These are phyloP conservation scores for Pygoscelis antarcticus DNA, from an alignment of 2,113 vertebrate genomes.

Conservation along the genomic window DNA sequence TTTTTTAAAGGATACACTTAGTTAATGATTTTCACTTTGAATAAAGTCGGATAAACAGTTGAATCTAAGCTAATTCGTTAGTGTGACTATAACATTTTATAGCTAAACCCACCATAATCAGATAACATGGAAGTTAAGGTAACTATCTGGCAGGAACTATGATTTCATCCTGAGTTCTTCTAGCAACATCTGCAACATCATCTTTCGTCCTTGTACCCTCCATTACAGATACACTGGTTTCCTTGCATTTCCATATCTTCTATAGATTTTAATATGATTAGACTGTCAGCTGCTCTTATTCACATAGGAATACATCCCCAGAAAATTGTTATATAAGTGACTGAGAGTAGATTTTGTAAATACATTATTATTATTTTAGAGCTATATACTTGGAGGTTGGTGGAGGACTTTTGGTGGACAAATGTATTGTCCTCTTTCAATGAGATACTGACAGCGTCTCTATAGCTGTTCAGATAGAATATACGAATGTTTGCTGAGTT, in stretches of 20 bases:
- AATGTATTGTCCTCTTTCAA: neutral
- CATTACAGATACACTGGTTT: neutral
- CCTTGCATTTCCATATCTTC: neutral
- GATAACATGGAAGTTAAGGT: neutral
- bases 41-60: neutral
- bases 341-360: neutral
- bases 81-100: neutral
- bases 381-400: neutral
- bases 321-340: neutral
- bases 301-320: neutral
- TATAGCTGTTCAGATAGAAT: neutral
- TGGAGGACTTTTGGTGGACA: neutral
- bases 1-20: neutral
- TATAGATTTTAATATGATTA: neutral
- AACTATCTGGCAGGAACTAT: neutral
- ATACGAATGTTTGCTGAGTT: neutral
- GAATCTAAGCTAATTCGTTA: neutral
- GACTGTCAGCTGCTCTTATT: neutral
- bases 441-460: neutral
- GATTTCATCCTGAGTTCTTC: neutral
- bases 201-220: neutral
- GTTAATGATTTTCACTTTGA: neutral
- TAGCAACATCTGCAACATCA: neutral
- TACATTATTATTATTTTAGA: neutral
- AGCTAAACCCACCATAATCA: neutral